Base-by-base conservation (phyloP, 2,888 invertebrate species). In the Aromia moschata region DNA sequence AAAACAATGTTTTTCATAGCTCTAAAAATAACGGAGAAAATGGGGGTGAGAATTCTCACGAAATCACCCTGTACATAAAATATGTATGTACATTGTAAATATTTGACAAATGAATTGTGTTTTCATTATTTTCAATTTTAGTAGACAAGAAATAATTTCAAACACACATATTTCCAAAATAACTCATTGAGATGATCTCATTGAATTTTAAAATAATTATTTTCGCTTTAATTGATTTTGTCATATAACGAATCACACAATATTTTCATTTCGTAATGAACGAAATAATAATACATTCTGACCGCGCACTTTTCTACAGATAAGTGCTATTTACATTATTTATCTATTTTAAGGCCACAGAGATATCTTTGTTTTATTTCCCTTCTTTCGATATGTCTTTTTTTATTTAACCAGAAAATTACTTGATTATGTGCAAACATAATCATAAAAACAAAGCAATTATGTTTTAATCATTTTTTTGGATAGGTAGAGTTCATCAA, bases 381-480 rank as follows among this genome's bases (percentile, higher is more conserved):
- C 15, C 1, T 40, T 11, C 17, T 17, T 16, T 10, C 1, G 17
- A 25, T 3, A 40, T 40, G 10, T 10, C 16, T 16, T 40, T 16
- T 16, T 40, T 40, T 25, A 25, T 25, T 40, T 16, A 40, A 40
- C 17, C 16, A 10, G 3, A 14, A 15, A 38, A 14, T 38, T 10
- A 38, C 10, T 11, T 15, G 16, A 15, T 16, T 10, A 38, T 36
- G n/a, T 36, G 12, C 10, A 1, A 16, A n/a, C 4, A n/a, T 15
- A 38, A 38, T 38, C 5, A 15, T 16, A 7, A 40, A 40, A 40
- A 40, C 40, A 40, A 40, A 17, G 2, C 17, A 40, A 40, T 40
- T 40, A 40, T 18, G n/a, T n/a, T 40, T 40, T n/a, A 40, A 40
- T 40, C 40, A 16, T 12, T 38, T n/a, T n/a, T 38, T 38, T 10